Conservation (phyloP, 2,888 invertebrate genomes). For the Parnassius glacialis region DNA sequence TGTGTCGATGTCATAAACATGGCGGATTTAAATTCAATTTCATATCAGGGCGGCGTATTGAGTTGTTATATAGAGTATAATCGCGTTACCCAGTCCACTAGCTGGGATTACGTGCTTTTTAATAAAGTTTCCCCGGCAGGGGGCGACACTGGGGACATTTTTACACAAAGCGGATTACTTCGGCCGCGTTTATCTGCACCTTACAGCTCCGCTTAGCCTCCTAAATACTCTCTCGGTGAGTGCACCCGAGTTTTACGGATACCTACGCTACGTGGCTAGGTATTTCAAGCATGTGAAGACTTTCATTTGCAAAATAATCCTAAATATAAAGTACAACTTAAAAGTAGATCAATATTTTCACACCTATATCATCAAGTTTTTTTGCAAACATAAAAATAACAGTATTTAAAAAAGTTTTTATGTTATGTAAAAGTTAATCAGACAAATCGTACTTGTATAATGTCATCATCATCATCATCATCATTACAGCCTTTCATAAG, state of each 20-base stretch:
- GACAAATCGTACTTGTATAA: no score
- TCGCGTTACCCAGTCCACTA: slow-evolving; percentile 79
- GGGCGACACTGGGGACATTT: slow-evolving; percentile 74
- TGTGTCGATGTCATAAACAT: slow-evolving; percentile 10
- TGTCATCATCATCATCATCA: no score
- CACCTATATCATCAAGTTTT: no score
- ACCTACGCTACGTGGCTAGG: slow-evolving; percentile 13
- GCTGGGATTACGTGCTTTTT: slow-evolving; percentile 78
- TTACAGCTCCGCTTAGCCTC: slow-evolving; percentile 73
- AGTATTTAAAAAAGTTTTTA: no score
- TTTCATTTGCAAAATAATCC: neutral
- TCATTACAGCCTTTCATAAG: no score
- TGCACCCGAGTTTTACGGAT: slow-evolving; percentile 60
- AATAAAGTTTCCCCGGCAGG: slow-evolving; percentile 72
- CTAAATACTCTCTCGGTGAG: slow-evolving; percentile 68
- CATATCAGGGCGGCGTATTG: slow-evolving; percentile 70
- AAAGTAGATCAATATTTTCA: no score
- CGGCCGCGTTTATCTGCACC: slow-evolving; percentile 77
- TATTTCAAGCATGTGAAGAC: slow-evolving; percentile 7
- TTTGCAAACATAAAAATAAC: no score
- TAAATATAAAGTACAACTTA: no score
- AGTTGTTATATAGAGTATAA: slow-evolving; percentile 74
- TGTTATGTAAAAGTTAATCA: no score
- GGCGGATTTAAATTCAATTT: slow-evolving; percentile 74
- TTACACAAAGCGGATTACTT: slow-evolving; percentile 80